A percentile compares a stretch with the other conserved stretches of the same genome.
Conservation (phyloP, 1,140 invertebrate genomes). For the Battus philenor region DNA sequence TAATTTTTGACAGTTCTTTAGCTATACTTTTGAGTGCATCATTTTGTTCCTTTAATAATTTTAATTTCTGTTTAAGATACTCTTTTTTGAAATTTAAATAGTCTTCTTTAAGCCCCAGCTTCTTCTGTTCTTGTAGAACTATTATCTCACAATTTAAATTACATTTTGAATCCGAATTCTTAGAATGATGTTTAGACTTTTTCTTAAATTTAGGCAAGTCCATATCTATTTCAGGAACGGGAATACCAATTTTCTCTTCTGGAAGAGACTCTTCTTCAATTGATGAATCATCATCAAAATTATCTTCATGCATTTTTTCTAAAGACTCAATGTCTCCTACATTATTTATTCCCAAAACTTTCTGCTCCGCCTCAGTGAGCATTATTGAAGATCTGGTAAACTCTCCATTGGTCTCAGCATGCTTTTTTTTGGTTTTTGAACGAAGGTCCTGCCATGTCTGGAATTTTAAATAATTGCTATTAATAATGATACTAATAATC, state of each 20-base stretch:
- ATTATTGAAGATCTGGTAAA: conserved; percentile 30
- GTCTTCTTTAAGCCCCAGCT: conserved; percentile 59
- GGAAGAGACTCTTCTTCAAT: conserved; percentile 46
- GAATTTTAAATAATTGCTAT: too few species aligned
- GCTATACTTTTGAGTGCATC: conserved; percentile 63
- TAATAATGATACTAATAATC: conserved; percentile 9
- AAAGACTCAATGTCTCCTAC: conserved; percentile 40
- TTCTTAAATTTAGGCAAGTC: conserved; percentile 28
- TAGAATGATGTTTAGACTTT: conserved; percentile 33
- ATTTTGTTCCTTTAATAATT: conserved; percentile 56
- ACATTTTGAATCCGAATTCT: conserved; percentile 32
- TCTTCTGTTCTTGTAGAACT: conserved; percentile 48
- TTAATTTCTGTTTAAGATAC: conserved; percentile 59
- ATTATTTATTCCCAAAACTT: conserved; percentile 43
- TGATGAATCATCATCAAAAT: conserved; percentile 28
- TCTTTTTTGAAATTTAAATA: conserved; percentile 65
- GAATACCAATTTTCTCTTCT: conserved; percentile 46
- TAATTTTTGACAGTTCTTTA: conserved; percentile 48
- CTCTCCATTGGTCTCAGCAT: conserved; percentile 39
- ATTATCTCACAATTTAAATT: conserved; percentile 56
- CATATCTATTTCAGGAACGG: conserved; percentile 15
- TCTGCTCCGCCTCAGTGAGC: conserved; percentile 43
- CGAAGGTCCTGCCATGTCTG: conserved; percentile 65
- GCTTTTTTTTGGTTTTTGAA: conserved; percentile 52
- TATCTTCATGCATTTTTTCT: conserved; percentile 33